Percentiles rank a stretch among this genome's conserved stretches.
These are phyloP conservation scores for Spinus pinus DNA, from an alignment of 2,797 vertebrate species.

Conservation along the genomic window DNA sequence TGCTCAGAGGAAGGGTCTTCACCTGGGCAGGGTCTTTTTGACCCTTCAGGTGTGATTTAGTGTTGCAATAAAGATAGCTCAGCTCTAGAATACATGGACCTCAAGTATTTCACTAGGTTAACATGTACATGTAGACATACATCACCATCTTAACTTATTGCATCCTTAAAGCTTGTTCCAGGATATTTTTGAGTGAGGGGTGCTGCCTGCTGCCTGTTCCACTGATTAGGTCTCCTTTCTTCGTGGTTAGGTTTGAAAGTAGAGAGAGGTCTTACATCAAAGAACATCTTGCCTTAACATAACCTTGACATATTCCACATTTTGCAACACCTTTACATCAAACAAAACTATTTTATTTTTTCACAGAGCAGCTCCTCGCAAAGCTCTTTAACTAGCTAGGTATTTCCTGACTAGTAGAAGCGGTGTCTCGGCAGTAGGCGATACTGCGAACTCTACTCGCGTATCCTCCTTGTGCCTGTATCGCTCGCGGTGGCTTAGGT, in stretches of 20 bases:
- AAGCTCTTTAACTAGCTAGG: background rate
- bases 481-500: rapidly evolving
- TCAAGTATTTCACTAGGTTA: rapidly evolving
- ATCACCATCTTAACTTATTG: background rate
- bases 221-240: no score
- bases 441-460: background rate
- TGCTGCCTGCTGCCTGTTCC: background rate
- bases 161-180: background rate
- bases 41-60: rapidly evolving
- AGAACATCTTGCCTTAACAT: background rate
- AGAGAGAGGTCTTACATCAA: background rate
- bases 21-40: background rate
- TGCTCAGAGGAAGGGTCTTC: background rate
- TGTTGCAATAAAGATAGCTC: background rate
- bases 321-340: background rate
- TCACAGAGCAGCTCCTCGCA: background rate
- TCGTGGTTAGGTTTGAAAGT: background rate
- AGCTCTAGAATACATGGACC: background rate
- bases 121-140: no score
- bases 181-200: background rate
- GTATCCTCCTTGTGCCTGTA: background rate
- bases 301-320: background rate
- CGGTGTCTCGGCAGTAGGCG: background rate
- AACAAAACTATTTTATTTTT: background rate
- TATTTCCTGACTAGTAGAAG: background rate